Conservation (phyloP, 2,888 invertebrate genomes). For the Gerosis bhagava region DNA sequence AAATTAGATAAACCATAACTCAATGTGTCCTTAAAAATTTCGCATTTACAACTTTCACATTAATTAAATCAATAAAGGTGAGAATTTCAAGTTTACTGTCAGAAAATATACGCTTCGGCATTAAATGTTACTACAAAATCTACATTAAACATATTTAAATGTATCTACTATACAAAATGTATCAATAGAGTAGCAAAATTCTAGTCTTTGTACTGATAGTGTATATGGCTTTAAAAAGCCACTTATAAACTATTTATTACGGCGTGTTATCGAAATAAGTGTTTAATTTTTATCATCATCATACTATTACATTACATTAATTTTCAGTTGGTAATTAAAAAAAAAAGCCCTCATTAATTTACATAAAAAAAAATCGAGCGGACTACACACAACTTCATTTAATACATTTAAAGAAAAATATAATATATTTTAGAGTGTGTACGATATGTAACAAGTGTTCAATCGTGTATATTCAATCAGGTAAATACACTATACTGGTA, state of each 20-base stretch:
- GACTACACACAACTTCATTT: constrained; percentile 21
- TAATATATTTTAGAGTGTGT: constrained; percentile 63
- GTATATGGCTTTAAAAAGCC: constrained; percentile 39
- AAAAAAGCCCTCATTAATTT: constrained; percentile 11
- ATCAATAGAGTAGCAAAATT: constrained; percentile 54
- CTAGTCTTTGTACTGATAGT: constrained; percentile 51
- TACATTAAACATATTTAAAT: too few species aligned
- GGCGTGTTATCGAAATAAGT: too few species aligned
- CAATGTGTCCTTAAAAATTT: too few species aligned
- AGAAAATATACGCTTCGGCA: background rate
- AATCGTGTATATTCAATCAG: constrained; percentile 42
- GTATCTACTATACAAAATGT: constrained; percentile 39
- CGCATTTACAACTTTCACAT: too few species aligned
- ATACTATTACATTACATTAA: too few species aligned
- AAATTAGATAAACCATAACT: too few species aligned
- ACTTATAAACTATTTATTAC: constrained; percentile 30
- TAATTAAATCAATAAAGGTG: too few species aligned
- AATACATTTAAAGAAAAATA: constrained; percentile 37
- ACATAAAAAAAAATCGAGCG: constrained; percentile 20
- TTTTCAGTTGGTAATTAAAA: constrained; percentile 8
- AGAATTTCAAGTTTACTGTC: constrained; percentile 9
- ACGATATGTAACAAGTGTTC: constrained; percentile 77
- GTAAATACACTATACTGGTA: constrained; percentile 71
- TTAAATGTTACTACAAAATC: background rate
- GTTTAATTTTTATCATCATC: too few species aligned